phyloP scores from a whole-genome alignment of 2,797 vertebrate genomes.

The Emys orbicularis region DNA sequence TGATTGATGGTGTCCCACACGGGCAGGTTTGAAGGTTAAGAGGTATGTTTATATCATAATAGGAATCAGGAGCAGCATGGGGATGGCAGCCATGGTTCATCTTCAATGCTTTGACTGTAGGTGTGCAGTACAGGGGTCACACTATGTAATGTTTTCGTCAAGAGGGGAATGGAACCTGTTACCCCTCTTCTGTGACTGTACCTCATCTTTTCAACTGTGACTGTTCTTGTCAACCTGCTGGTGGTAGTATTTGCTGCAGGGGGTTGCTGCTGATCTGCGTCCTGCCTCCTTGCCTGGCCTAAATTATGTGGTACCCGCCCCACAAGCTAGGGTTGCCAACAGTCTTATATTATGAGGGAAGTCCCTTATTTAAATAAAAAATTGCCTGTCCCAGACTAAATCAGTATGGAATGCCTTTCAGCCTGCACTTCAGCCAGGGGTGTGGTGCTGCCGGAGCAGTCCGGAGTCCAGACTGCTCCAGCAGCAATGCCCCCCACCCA shows the following conservation, averaged over 20 bases:
- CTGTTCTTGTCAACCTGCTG: conserved; percentile 15
- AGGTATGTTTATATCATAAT: fast-evolving
- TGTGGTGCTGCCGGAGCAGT: too few relatives aligned
- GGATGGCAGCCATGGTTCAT: background rate
- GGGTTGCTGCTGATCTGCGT: background rate
- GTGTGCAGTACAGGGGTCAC: background rate
- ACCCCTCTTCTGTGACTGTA: background rate
- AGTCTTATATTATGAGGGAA: background rate
- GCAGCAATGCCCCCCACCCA: background rate
- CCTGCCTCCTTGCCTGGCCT: conserved; percentile 43
- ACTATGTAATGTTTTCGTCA: background rate
- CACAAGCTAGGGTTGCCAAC: conserved; percentile 19
- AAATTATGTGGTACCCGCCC: conserved; percentile 69
- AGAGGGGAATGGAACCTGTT: background rate
- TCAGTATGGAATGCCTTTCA: background rate
- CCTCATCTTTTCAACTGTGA: background rate
- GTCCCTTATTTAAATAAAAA: background rate
- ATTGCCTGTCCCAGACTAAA: background rate
- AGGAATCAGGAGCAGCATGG: background rate
- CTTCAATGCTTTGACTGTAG: background rate
- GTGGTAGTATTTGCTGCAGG: conserved; percentile 9
- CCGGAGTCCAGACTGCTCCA: background rate
- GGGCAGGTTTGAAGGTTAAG: background rate
- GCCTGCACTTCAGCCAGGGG: too few relatives aligned
- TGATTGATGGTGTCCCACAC: background rate